Conservation (phyloP, 1,140 invertebrate species). For the Zophobas morio region DNA sequence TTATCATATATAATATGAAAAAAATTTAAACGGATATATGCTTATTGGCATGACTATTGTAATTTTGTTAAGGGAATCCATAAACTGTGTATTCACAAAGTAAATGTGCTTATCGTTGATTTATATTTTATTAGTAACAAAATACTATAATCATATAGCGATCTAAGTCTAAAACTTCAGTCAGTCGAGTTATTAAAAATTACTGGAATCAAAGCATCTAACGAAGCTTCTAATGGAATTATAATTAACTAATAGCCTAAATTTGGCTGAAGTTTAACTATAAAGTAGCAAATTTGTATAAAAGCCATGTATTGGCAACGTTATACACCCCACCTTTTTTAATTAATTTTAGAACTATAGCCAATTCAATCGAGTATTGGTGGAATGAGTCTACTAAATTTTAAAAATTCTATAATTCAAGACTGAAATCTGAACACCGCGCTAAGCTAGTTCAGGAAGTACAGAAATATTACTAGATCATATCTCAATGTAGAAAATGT, state of each 20-base stretch:
- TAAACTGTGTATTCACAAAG: constrained; percentile 45
- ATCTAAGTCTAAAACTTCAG: constrained; percentile 42
- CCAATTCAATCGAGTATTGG: not conserved
- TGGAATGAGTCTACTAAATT: not conserved
- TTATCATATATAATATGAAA: constrained; percentile 10
- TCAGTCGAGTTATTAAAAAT: constrained; percentile 35
- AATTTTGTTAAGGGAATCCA: constrained; percentile 36
- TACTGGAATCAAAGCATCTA: constrained; percentile 35
- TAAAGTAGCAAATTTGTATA: constrained; percentile 26
- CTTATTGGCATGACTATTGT: constrained; percentile 34
- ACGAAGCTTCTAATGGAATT: constrained; percentile 37
- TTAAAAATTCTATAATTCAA: not conserved
- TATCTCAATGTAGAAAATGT: constrained; percentile 34
- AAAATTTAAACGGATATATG: constrained; percentile 1
- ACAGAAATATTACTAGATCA: constrained; percentile 20
- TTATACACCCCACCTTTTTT: constrained; percentile 9
- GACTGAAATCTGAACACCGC: not conserved
- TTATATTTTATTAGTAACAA: constrained; percentile 27
- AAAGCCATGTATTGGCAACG: constrained; percentile 8
- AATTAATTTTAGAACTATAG: constrained; percentile 2
- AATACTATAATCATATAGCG: constrained; percentile 45
- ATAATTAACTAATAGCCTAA: constrained; percentile 40
- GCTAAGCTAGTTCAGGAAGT: not conserved
- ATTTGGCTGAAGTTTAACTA: constrained; percentile 25
- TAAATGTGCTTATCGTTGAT: constrained; percentile 42